A percentile compares a stretch with the other conserved stretches of the same genome.
phyloP scores from a whole-genome alignment of 2,888 invertebrate species.

The Fragum whitleyi region DNA sequence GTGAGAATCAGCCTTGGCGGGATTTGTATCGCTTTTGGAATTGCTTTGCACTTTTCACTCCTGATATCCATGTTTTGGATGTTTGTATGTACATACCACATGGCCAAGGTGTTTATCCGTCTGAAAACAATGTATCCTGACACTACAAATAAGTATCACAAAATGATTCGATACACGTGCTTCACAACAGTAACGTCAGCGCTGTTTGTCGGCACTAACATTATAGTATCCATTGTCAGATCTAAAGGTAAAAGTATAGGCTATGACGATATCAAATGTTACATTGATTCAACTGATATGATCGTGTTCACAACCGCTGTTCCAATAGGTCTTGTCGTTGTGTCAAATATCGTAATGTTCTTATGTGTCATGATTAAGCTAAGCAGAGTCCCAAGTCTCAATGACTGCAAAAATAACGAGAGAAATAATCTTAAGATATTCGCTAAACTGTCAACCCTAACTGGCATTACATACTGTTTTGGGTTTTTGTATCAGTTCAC shows the following conservation, averaged over 20 bases:
- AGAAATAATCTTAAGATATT: conserved; percentile 52
- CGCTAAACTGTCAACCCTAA: conserved; percentile 51
- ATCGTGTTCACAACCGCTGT: conserved; percentile 46
- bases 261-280: conserved; percentile 53
- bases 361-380: conserved; percentile 39
- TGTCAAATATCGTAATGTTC: conserved; percentile 51
- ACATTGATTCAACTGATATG: conserved; percentile 27
- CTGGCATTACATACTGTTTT: conserved; percentile 54
- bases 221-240: not conserved
- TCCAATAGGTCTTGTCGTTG: conserved; percentile 43
- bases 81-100: conserved; percentile 48
- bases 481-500: conserved; percentile 53
- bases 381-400: conserved; percentile 33
- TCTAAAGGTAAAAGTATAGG: conserved; percentile 4
- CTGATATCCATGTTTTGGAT: conserved; percentile 27
- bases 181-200: not conserved
- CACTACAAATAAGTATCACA: not conserved
- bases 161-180: conserved; percentile 19
- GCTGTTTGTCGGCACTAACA: conserved; percentile 19
- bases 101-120: conserved; percentile 48
- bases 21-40: conserved; percentile 40
- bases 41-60: conserved; percentile 12
- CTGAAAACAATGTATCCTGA: conserved; percentile 22
- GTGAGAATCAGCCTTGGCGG: conserved; percentile 2
- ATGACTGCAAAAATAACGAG: conserved; percentile 31